A percentile compares a stretch with the other conserved stretches of the same genome.
Evolutionary conservation across 1,140 invertebrate genomes (phyloP).

Genomic region (Pseudomyrmex dendroicus): DNA sequence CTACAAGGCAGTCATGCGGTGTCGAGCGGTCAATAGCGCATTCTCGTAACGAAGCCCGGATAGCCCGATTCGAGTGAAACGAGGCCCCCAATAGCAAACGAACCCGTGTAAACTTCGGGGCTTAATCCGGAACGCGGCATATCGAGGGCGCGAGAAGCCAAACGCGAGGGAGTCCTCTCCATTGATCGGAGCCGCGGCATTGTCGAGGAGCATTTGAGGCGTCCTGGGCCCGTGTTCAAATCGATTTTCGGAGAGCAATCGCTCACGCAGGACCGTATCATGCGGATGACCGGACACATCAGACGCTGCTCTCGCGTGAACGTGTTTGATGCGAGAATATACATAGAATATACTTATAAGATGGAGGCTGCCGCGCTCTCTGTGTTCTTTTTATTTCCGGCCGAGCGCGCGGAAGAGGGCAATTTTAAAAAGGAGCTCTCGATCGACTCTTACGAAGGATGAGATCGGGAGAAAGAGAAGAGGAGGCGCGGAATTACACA

Average conservation of each 20-base stretch:
- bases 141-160: constrained; percentile 71
- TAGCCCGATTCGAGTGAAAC: constrained; percentile 26
- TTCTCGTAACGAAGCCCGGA: constrained; percentile 35
- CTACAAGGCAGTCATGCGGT: constrained; percentile 48
- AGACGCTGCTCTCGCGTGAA: constrained; percentile 18
- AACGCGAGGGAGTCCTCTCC: constrained; percentile 8
- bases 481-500: not conserved
- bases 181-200: constrained; percentile 55
- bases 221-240: constrained; percentile 48
- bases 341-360: not conserved
- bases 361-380: not conserved
- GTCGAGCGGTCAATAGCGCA: constrained; percentile 18
- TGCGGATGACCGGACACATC: constrained; percentile 35
- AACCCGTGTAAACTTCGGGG: constrained; percentile 59
- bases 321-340: constrained; percentile 14
- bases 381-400: constrained; percentile 43
- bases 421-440: constrained; percentile 42
- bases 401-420: constrained; percentile 54
- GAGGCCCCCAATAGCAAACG: constrained; percentile 13
- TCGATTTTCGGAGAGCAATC: constrained; percentile 61
- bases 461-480: not conserved
- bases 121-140: constrained; percentile 74
- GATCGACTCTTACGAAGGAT: constrained; percentile 16
- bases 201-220: constrained; percentile 41
- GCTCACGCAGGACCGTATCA: constrained; percentile 58